These are phyloP conservation scores for Salvelinus fontinalis DNA, from an alignment of 2,113 vertebrate species.

Conservation along the genomic window DNA sequence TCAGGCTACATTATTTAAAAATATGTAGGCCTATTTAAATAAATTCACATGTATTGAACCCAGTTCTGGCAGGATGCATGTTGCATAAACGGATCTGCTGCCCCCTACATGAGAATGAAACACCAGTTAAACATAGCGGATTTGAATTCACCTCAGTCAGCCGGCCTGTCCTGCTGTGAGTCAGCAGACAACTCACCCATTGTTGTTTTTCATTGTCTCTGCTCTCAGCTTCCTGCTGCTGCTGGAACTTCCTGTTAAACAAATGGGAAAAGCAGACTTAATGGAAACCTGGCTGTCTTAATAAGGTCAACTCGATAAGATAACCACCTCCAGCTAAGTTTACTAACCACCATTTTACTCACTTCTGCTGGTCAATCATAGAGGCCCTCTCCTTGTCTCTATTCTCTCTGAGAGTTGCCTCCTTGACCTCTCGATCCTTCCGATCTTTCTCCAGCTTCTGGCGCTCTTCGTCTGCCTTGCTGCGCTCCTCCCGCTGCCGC, in stretches of 20 bases:
- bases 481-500: conserved; percentile 83
- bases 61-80: too few relatives aligned
- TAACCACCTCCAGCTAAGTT: too few relatives aligned
- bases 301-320: background rate
- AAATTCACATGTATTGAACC: too few relatives aligned
- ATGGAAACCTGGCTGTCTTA: background rate
- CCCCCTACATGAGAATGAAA: background rate
- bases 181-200: conserved; percentile 66
- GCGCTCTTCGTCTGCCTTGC: conserved; percentile 76
- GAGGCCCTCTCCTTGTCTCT: conserved; percentile 75
- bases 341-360: conserved; percentile 36
- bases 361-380: conserved; percentile 84
- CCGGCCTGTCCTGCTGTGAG: background rate
- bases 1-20: too few relatives aligned
- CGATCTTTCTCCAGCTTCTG: conserved; percentile 82
- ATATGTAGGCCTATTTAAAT: too few relatives aligned
- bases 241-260: conserved; percentile 70
- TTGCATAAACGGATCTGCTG: background rate
- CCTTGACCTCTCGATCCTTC: conserved; percentile 85
- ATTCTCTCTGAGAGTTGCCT: conserved; percentile 80
- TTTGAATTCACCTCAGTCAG: background rate
- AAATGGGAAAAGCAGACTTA: conserved; percentile 15
- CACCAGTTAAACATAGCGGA: background rate
- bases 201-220: conserved; percentile 78
- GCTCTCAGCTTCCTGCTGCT: conserved; percentile 74